A percentile compares a stretch with the other conserved stretches of the same genome.
Conservation (phyloP, 2,113 vertebrate genomes). For the Melospiza melodia region DNA sequence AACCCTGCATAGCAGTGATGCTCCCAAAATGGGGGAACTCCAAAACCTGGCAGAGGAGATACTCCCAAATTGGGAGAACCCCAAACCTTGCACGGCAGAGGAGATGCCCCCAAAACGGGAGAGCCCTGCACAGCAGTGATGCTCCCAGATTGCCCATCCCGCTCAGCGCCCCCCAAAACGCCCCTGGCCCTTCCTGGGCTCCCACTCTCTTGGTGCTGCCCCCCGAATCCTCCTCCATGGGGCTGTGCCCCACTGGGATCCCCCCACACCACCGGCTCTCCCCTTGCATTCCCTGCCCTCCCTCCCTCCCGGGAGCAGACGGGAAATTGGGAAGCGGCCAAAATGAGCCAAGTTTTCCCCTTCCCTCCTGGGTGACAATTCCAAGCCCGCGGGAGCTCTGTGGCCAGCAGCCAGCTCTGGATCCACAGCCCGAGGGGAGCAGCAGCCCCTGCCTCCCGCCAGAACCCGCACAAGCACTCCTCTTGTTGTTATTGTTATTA, state of each 20-base stretch:
- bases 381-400: not conserved
- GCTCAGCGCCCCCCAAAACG: not conserved
- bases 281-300: accelerated
- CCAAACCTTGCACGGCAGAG: accelerated
- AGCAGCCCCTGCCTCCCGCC: not conserved
- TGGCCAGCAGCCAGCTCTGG: not conserved
- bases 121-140: accelerated
- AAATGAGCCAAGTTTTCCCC: conserved; percentile 28
- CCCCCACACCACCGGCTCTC: not conserved
- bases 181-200: not conserved
- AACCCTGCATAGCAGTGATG: accelerated
- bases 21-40: not conserved
- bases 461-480: accelerated
- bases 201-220: accelerated
- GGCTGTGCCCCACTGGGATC: accelerated
- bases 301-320: not conserved
- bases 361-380: conserved; percentile 41
- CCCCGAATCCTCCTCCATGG: accelerated
- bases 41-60: accelerated
- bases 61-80: accelerated
- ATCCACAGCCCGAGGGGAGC: not conserved
- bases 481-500: not conserved
- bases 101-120: accelerated
- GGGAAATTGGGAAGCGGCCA: not conserved
- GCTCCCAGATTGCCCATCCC: too few relatives aligned